phyloP scores from a whole-genome alignment of 2,797 vertebrate species.

The Melanotaenia maccullochi region DNA sequence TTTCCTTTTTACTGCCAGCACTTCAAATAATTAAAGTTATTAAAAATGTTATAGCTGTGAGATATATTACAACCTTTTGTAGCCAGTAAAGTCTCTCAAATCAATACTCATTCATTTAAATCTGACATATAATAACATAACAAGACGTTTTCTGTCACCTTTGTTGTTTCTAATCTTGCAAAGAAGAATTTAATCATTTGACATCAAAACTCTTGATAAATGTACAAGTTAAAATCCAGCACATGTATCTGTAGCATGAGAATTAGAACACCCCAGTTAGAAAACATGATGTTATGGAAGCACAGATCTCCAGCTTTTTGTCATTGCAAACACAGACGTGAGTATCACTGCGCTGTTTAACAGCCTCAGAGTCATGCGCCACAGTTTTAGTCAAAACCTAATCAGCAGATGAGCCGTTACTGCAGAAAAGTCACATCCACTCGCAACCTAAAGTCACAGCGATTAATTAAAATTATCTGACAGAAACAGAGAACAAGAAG shows the following conservation, averaged over 20 bases:
- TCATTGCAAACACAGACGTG: slow-evolving; percentile 1
- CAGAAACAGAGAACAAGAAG: slow-evolving; percentile 46
- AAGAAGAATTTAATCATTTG: background rate
- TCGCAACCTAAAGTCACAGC: slow-evolving; percentile 28
- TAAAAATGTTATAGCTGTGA: too few species aligned
- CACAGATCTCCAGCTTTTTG: background rate
- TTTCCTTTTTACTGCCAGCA: background rate
- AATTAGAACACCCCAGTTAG: background rate
- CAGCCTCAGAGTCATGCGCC: slow-evolving; percentile 36
- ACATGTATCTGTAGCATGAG: background rate
- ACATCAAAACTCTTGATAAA: background rate
- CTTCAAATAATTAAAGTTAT: background rate
- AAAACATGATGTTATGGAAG: background rate
- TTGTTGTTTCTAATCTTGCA: background rate
- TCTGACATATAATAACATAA: background rate
- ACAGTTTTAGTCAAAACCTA: slow-evolving; percentile 50
- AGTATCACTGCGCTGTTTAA: background rate
- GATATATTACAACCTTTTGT: background rate
- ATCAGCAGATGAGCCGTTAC: slow-evolving; percentile 54
- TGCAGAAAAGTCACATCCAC: slow-evolving; percentile 44
- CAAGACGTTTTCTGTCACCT: background rate
- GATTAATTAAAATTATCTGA: slow-evolving; percentile 72
- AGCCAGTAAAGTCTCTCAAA: background rate
- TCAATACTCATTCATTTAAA: background rate
- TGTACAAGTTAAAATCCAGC: background rate